Conservation (phyloP, 2,113 vertebrate genomes). For the Chrysochloris asiatica region DNA sequence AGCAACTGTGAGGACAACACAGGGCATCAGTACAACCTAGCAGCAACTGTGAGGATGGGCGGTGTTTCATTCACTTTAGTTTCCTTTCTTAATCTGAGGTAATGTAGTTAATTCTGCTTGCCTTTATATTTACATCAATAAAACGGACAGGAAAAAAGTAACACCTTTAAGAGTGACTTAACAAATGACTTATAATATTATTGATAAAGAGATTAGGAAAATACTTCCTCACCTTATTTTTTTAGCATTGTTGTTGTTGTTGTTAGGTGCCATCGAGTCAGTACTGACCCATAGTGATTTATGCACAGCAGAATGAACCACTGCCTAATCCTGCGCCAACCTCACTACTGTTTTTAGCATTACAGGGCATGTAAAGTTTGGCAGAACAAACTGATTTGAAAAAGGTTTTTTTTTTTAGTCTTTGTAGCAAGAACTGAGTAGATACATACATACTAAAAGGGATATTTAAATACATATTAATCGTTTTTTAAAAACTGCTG, state of each 20-base stretch:
- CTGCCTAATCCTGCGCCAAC: too few species aligned
- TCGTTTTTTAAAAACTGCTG: constrained; percentile 11
- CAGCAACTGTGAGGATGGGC: too few species aligned
- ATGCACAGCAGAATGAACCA: too few species aligned
- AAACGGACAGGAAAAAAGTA: not conserved
- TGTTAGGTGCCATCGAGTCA: too few species aligned
- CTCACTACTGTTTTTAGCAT: constrained; percentile 8
- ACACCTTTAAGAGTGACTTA: not conserved
- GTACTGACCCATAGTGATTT: too few species aligned
- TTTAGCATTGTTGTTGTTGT: not conserved
- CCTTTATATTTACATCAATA: not conserved
- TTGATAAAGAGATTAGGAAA: constrained; percentile 18
- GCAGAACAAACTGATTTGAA: constrained; percentile 42
- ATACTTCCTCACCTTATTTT: too few species aligned
- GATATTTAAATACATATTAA: not conserved
- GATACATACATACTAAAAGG: not conserved
- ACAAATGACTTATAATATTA: not conserved
- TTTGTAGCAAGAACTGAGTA: not conserved
- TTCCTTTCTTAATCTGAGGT: not conserved
- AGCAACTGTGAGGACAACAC: too few species aligned
- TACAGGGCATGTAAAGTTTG: not conserved
- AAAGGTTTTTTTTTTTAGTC: constrained; percentile 35
- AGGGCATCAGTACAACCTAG: too few species aligned
- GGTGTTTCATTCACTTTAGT: too few species aligned
- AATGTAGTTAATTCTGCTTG: not conserved